These are phyloP conservation scores for Cactoblastis cactorum DNA, from an alignment of 2,888 invertebrate species.

Conservation along the genomic window DNA sequence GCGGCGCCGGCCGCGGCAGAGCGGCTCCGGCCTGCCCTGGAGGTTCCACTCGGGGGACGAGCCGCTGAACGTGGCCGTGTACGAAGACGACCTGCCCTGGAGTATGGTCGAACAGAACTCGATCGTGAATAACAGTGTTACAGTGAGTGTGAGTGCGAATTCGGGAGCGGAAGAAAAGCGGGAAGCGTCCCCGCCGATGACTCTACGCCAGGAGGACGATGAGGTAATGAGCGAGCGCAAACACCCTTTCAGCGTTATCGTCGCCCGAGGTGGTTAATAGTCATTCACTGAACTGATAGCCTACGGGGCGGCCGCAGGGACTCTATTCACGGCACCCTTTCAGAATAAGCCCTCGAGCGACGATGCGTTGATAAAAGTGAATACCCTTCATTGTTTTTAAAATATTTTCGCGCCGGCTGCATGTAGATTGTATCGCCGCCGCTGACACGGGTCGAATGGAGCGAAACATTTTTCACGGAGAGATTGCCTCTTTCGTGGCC, in stretches of 20 bases:
- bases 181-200: conserved; percentile 65
- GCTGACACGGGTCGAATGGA: conserved; percentile 37
- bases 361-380: conserved; percentile 74
- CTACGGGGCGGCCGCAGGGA: conserved; percentile 55
- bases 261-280: conserved; percentile 73
- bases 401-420: conserved; percentile 60
- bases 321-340: conserved; percentile 62
- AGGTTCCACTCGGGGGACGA: conserved; percentile 74
- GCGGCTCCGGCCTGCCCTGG: conserved; percentile 66
- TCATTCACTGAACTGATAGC: conserved; percentile 66
- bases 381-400: conserved; percentile 69
- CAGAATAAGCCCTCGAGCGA: conserved; percentile 57
- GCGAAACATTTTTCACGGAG: conserved; percentile 49
- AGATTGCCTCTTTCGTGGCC: conserved; percentile 44
- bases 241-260: conserved; percentile 71
- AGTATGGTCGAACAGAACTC: conserved; percentile 60
- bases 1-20: conserved; percentile 66
- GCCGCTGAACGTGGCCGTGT: conserved; percentile 73
- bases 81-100: conserved; percentile 77
- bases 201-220: conserved; percentile 61
- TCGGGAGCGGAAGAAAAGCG: conserved; percentile 49
- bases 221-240: conserved; percentile 66
- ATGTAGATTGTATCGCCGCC: conserved; percentile 51
- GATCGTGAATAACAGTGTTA: conserved; percentile 53
- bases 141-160: conserved; percentile 71